Evolutionary conservation across 2,797 vertebrate species (phyloP), one percentile per base, ranked within the genome.

Genomic region (Falco columbarius): DNA sequence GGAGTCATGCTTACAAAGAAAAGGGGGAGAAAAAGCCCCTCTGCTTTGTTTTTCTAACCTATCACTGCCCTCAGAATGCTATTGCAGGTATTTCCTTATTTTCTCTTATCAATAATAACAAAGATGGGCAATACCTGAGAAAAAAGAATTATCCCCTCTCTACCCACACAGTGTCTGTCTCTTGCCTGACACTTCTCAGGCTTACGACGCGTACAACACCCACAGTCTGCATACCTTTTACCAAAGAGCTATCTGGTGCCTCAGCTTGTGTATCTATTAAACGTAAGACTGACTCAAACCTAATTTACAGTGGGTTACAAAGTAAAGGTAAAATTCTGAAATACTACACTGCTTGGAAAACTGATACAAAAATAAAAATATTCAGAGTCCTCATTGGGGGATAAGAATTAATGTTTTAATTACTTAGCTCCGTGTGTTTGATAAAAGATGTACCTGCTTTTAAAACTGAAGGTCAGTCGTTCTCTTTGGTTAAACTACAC

Each of bases 81-180:
- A 36, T 13, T 90, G 51, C 29, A 84, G 42, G 34, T 79, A 73
- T 94, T 93, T 85, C 11, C 56, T 68, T 81, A 76, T 84, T 88
- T 91, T 20, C 16, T 92, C 7, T 85, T 85, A 86, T 55, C 56
- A 96, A 62, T 66, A 93, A 95, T 44, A 97, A 84, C 18, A 71
- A 86, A 79, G 21, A 80, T 9, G 26, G 82, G 32, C 1, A 38
- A 73, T 76, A 89, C 63, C 73, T 76, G 20, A 83, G 38, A 24
- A 86, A 72, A 55, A 73, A 77, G 56, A 80, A 34, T 14, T 32
- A 81, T 58, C 24, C 26, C 5, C 76, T 95, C 22, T 88, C 83
- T 88, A 54, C 56, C 83, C 81, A 91, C 86, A 47, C 4, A 32
- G 15, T 61, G 67, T 90, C 61, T 94, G 26, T 68, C 84, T 91